A percentile compares a stretch with the other conserved stretches of the same genome.
phyloP scores from a whole-genome alignment of 2,888 invertebrate species.

The Agriopis leucophaearia region DNA sequence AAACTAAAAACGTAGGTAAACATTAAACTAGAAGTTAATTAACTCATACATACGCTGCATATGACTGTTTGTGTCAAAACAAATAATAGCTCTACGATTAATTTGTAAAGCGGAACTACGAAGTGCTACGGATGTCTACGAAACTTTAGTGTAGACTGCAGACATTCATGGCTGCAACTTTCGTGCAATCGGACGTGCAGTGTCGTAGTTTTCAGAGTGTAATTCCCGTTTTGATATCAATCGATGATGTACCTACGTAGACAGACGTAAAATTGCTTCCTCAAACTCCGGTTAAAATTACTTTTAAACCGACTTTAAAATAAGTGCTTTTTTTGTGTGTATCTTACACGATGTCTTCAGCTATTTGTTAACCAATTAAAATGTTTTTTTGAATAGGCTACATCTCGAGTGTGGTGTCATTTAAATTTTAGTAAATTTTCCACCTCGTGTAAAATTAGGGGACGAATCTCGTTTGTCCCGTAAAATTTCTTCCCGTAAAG shows the following conservation, averaged over 20 bases:
- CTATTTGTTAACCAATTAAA: too few relatives aligned
- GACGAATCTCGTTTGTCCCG: too few relatives aligned
- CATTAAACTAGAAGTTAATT: not conserved
- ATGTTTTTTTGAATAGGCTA: too few relatives aligned
- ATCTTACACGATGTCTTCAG: too few relatives aligned
- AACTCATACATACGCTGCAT: not conserved
- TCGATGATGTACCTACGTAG: conserved; percentile 36
- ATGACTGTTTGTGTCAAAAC: not conserved
- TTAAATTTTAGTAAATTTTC: too few relatives aligned
- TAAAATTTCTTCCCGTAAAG: too few relatives aligned
- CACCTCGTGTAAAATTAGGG: too few relatives aligned
- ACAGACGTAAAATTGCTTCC: not conserved
- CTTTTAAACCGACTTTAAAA: not conserved
- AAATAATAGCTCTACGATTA: not conserved
- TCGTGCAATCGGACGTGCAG: conserved; percentile 39
- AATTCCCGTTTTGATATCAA: conserved; percentile 38
- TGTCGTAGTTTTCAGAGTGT: conserved; percentile 48
- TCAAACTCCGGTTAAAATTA: not conserved
- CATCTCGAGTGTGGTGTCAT: too few relatives aligned
- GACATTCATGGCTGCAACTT: conserved; percentile 34
- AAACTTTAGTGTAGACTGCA: conserved; percentile 35
- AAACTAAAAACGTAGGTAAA: not conserved
- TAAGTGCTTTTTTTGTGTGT: too few relatives aligned
- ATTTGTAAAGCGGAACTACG: conserved; percentile 46
- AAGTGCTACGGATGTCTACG: conserved; percentile 50